phyloP scores from a whole-genome alignment of 2,797 vertebrate species.

The Cuculus canorus region DNA sequence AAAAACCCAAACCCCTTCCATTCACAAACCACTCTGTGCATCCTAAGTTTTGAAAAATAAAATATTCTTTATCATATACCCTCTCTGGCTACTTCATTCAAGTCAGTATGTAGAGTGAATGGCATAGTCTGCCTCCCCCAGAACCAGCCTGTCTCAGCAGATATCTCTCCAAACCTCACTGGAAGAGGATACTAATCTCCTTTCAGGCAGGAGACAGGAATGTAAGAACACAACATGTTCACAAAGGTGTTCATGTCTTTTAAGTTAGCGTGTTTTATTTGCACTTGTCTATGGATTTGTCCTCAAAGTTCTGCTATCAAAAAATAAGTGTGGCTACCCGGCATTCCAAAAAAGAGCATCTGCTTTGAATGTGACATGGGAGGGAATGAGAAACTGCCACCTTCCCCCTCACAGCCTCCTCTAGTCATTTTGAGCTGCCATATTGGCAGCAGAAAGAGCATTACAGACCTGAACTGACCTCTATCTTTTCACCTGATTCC shows the following conservation, averaged over 20 bases:
- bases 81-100: background rate
- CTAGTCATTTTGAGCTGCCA: background rate
- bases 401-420: background rate
- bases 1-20: background rate
- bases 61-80: background rate
- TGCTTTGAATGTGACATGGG: background rate
- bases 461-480: background rate
- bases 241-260: background rate
- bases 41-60: background rate
- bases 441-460: background rate
- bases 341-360: background rate
- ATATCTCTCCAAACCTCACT: background rate
- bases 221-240: background rate
- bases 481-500: background rate
- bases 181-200: background rate
- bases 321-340: background rate
- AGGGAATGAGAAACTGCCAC: background rate
- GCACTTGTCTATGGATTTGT: background rate
- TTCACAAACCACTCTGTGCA: background rate
- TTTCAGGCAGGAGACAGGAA: background rate
- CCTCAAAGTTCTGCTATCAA: background rate
- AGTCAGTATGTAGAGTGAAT: background rate
- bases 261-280: background rate
- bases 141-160: background rate
- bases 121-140: background rate